phyloP scores from a whole-genome alignment of 2,888 invertebrate genomes.

The Epistrophe grossulariae region DNA sequence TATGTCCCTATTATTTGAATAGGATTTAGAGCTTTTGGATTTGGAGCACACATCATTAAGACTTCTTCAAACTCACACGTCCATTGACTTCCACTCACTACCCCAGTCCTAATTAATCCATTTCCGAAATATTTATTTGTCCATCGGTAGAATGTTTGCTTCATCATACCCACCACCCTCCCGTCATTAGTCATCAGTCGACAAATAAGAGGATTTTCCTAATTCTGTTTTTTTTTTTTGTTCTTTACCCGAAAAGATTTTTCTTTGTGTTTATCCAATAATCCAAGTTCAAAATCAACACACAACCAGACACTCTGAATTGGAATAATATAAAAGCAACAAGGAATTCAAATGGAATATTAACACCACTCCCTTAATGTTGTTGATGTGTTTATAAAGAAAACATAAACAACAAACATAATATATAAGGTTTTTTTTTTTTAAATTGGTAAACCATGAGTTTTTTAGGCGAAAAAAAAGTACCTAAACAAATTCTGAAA shows the following conservation, averaged over 20 bases:
- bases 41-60: constrained; percentile 28
- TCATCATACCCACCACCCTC: not conserved
- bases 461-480: not conserved
- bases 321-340: constrained; percentile 8
- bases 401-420: constrained; percentile 20
- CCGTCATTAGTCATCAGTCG: constrained; percentile 9
- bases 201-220: constrained; percentile 50
- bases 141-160: constrained; percentile 12
- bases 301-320: constrained; percentile 33
- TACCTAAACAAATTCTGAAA: not conserved
- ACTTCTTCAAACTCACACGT: not conserved
- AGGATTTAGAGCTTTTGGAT: constrained; percentile 25
- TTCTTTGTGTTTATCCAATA: constrained; percentile 50
- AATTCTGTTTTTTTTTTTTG: not conserved
- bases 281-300: constrained; percentile 32
- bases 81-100: constrained; percentile 37
- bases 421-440: not conserved
- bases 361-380: constrained; percentile 29
- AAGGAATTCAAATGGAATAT: constrained; percentile 55
- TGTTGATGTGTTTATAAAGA: constrained; percentile 42
- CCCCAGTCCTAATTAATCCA: constrained; percentile 52
- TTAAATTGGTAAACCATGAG: not conserved
- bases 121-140: constrained; percentile 53
- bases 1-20: not conserved
- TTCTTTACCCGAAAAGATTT: not conserved